Conservation (phyloP, 2,888 invertebrate species). For the Altica lythri region DNA sequence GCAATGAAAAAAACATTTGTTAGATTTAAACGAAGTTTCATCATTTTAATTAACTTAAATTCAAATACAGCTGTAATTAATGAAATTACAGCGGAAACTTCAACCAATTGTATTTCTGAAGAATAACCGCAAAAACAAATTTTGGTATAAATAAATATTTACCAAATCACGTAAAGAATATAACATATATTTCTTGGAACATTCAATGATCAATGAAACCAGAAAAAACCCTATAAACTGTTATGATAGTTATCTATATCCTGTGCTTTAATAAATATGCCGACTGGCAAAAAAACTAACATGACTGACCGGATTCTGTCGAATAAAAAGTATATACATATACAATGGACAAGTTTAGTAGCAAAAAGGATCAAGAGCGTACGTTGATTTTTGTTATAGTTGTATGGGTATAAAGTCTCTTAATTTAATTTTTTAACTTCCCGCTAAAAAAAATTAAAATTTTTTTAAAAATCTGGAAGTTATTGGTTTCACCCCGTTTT, state of each 20-base stretch:
- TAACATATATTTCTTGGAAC: no score
- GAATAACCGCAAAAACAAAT: no score
- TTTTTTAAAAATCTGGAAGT: no score
- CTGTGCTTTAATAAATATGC: constrained; percentile 3
- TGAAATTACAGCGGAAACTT: neutral
- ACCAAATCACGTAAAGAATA: no score
- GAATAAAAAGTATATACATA: constrained; percentile 11
- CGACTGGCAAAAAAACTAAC: constrained; percentile 4
- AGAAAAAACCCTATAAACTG: constrained; percentile 15
- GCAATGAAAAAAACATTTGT: constrained; percentile 13
- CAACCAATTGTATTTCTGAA: no score
- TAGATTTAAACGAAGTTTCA: constrained; percentile 10
- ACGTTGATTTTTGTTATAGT: no score
- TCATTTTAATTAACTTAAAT: constrained; percentile 19
- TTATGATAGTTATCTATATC: constrained; percentile 16
- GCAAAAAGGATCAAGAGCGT: constrained; percentile 5
- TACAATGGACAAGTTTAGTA: constrained; percentile 15
- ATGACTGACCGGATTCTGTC: constrained; percentile 6
- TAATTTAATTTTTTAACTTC: no score
- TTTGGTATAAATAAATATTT: no score
- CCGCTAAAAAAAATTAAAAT: no score
- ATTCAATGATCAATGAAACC: constrained; percentile 17
- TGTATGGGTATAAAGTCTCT: no score
- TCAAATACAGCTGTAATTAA: neutral
- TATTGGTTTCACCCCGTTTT: no score